Conservation (phyloP, 2,113 vertebrate genomes). For the Amphilophus citrinellus region DNA sequence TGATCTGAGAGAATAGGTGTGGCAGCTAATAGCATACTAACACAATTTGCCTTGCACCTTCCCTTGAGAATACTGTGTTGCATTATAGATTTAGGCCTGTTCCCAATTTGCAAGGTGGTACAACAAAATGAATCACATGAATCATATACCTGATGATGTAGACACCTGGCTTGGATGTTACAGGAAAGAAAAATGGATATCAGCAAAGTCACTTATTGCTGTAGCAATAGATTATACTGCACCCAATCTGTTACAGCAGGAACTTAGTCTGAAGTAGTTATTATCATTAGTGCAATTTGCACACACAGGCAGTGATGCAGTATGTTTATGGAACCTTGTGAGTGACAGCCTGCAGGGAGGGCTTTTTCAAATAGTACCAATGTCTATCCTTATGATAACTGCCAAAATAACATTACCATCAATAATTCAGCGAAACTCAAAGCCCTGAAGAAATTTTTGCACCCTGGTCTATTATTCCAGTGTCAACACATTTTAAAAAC, state of each 20-base stretch:
- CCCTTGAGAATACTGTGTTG: conserved; percentile 38
- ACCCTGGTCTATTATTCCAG: conserved; percentile 18
- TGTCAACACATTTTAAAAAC: conserved; percentile 27
- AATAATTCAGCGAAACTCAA: conserved; percentile 42
- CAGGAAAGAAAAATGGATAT: conserved; percentile 61
- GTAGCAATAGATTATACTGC: conserved; percentile 69
- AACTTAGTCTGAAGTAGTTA: conserved; percentile 64
- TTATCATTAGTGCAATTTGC: conserved; percentile 58
- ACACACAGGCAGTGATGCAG: conserved; percentile 29
- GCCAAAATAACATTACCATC: conserved; percentile 39
- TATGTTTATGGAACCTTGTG: conserved; percentile 28
- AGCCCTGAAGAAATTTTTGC: conserved; percentile 12
- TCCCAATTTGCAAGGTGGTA: conserved; percentile 73
- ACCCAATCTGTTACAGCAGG: conserved; percentile 67
- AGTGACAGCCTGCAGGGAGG: conserved; percentile 41
- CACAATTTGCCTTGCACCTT: conserved; percentile 60
- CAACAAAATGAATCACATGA: conserved; percentile 69
- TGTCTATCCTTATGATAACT: conserved; percentile 31
- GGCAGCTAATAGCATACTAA: conserved; percentile 59
- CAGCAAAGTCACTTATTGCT: conserved; percentile 69
- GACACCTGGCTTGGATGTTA: conserved; percentile 66
- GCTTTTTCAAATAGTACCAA: conserved; percentile 41
- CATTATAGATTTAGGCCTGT: conserved; percentile 69
- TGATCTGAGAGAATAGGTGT: conserved; percentile 63
- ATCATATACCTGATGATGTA: conserved; percentile 69